Percentiles rank a stretch among this genome's conserved stretches.
These are phyloP conservation scores for Zygogramma bicolorata DNA, from an alignment of 2,888 invertebrate genomes.

Conservation along the genomic window DNA sequence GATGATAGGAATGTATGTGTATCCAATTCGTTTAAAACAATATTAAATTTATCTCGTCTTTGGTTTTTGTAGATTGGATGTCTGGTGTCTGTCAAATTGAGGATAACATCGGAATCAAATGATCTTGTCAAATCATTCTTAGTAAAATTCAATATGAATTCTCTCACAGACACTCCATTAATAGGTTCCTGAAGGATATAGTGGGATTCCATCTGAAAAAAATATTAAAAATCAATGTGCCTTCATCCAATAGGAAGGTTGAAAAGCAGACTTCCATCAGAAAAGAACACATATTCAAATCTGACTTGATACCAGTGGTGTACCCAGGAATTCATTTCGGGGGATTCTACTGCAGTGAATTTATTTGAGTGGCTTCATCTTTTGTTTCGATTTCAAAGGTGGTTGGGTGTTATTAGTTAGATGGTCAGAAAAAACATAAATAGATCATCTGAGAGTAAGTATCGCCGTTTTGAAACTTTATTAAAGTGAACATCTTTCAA, in stretches of 20 bases:
- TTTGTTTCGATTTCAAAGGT: no score
- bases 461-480: no score
- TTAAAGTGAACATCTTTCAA: no score
- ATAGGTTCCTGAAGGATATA: conserved; percentile 72
- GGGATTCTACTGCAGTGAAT: no score
- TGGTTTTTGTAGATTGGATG: conserved; percentile 28
- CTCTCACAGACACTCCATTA: conserved; percentile 68
- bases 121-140: conserved; percentile 58
- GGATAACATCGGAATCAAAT: conserved; percentile 53
- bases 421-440: no score
- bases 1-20: conserved; percentile 74
- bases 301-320: no score
- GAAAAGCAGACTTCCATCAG: no score
- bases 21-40: conserved; percentile 76
- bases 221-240: conserved; percentile 36
- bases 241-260: not conserved
- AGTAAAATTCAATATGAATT: conserved; percentile 72
- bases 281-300: no score
- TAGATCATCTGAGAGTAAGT: no score
- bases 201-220: conserved; percentile 77
- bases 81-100: conserved; percentile 47
- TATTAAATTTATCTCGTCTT: conserved; percentile 35
- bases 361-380: no score
- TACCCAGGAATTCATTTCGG: no score
- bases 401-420: no score